phyloP scores from a whole-genome alignment of 2,888 invertebrate genomes.

The Bugula neritina region DNA sequence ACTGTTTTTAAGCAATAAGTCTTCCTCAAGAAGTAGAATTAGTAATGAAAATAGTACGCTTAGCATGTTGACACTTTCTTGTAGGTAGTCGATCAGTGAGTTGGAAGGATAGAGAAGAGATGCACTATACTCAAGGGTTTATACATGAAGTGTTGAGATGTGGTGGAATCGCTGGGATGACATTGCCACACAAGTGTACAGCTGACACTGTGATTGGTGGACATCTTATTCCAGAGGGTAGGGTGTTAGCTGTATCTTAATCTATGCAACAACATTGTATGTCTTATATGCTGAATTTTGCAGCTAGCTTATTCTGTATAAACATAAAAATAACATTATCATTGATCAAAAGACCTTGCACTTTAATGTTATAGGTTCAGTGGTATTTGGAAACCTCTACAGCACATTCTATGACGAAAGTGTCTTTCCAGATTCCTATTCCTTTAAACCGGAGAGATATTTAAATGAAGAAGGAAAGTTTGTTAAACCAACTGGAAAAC shows the following conservation, averaged over 20 bases:
- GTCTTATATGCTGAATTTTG: no score
- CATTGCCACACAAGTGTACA: neutral
- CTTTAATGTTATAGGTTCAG: neutral
- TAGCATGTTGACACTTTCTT: neutral
- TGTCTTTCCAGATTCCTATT: neutral
- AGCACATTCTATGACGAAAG: conserved; percentile 23
- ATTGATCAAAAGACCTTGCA: no score
- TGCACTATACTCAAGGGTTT: conserved; percentile 9
- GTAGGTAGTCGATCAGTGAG: conserved; percentile 1
- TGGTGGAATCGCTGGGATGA: neutral
- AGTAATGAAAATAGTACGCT: neutral
- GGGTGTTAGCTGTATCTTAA: no score
- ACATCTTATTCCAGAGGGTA: conserved; percentile 13
- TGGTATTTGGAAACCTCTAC: neutral
- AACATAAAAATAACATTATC: neutral
- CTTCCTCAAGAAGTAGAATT: no score
- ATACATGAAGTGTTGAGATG: neutral
- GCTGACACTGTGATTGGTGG: neutral
- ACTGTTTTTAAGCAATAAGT: no score
- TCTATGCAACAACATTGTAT: no score
- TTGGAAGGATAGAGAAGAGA: neutral
- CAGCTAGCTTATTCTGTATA: neutral
- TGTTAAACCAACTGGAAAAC: neutral
- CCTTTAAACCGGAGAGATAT: conserved; percentile 13
- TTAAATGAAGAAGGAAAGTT: neutral